Evolutionary conservation across 2,888 invertebrate genomes (phyloP), one percentile per base, ranked within the genome.

Genomic region (Seira ritae): DNA sequence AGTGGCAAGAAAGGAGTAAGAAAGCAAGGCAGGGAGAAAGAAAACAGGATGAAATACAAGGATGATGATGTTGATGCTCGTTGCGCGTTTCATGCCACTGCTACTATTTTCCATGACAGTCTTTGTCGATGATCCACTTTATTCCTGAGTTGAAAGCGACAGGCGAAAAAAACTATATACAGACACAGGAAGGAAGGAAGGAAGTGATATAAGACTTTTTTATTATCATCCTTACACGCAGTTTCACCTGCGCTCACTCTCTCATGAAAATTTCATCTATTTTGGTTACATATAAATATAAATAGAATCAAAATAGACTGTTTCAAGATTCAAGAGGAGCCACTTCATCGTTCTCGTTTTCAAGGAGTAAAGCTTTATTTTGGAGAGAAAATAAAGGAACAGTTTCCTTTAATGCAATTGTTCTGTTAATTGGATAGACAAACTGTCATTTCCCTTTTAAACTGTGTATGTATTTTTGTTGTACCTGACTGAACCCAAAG

Each of bases 341-440:
- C n/a, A n/a, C n/a, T n/a, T n/a, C 42, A 42, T 42, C 42, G 42
- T 6, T 42, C 42, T 12, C 42, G 12, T 42, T 8, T 42, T 42
- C 42, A 6, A 42, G 12, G 6, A 8, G 12, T 42, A 12, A 42
- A 42, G 12, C 12, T 42, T 8, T 12, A 42, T 8, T 42, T 42
- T 42, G 46, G 24, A 31, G 50, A n/a, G 46, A 75, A 50, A 76
- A 46, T 0, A 19, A 20, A 22, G 65, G 66, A 31, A 66, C 37
- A 65, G 31, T 66, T 24, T 42, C 24, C 78, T 75, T 71, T 81
- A 75, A 75, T 71, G 76, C 77, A 76, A 82, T 82, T 82, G 72
- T 73, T 70, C n/a, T 71, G 68, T 77, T 82, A 82, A 82, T 82
- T 82, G 77, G 77, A 42, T 12, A 12, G 6, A 42, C 6, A 42